Conservation (phyloP, 2,113 vertebrate genomes). For the Grammomys dolichurus region DNA sequence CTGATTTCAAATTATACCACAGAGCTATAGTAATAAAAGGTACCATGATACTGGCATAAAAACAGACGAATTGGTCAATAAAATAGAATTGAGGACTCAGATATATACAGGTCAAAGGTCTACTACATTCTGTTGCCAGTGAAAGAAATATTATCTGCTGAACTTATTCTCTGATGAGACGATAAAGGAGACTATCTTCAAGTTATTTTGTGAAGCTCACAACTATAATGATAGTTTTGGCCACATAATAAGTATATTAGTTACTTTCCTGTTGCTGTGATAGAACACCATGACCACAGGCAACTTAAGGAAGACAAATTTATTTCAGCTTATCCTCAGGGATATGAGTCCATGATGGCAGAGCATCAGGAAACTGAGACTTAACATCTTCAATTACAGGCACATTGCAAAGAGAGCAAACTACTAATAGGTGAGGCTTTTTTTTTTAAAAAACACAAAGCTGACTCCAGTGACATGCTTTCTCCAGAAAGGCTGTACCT, state of each 20-base stretch:
- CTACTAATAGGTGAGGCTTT: not conserved
- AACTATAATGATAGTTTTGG: not conserved
- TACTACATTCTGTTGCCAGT: no score
- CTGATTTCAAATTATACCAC: no score
- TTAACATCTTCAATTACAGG: not conserved
- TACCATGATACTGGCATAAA: no score
- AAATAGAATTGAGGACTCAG: no score
- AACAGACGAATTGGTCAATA: no score
- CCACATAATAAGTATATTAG: not conserved
- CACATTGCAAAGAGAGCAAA: not conserved
- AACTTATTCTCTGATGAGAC: no score
- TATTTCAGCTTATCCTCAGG: not conserved
- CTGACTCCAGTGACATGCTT: not conserved
- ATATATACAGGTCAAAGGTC: no score
- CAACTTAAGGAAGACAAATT: not conserved
- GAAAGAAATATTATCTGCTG: no score
- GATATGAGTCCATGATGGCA: not conserved
- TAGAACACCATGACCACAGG: not conserved
- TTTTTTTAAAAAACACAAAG: not conserved
- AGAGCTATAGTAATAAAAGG: no score
- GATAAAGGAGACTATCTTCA: no score
- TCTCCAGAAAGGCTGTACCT: not conserved
- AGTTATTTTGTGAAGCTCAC: not conserved
- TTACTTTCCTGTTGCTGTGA: not conserved
- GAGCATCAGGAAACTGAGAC: not conserved